phyloP scores from a whole-genome alignment of 2,113 vertebrate species.

The Callorhinus ursinus region DNA sequence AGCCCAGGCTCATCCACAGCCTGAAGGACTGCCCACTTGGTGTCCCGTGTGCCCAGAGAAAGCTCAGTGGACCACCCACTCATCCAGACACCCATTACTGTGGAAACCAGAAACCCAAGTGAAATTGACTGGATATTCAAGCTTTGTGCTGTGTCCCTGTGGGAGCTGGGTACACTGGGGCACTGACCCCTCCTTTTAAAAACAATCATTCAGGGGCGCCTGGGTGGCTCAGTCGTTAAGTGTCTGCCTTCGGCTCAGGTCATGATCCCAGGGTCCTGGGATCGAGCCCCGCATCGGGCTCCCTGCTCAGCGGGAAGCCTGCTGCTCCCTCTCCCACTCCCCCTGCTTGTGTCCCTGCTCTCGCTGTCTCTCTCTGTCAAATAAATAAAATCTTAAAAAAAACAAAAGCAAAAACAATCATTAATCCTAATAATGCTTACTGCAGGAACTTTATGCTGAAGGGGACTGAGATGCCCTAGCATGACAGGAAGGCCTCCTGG shows the following conservation, averaged over 20 bases:
- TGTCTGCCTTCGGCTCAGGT: background rate
- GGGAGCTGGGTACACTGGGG: background rate
- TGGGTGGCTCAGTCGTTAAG: background rate
- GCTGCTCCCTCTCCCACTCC: background rate
- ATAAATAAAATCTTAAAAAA: background rate
- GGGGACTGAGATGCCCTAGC: background rate
- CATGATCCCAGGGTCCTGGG: background rate
- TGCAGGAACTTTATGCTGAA: background rate
- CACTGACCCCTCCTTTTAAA: background rate
- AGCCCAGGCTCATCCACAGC: background rate
- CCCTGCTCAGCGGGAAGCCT: background rate
- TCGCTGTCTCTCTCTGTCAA: background rate
- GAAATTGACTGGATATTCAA: background rate
- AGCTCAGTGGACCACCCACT: background rate
- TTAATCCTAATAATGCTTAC: background rate
- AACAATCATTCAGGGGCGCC: background rate
- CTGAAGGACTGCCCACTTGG: background rate
- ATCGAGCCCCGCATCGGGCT: background rate
- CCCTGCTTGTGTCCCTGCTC: too few relatives aligned
- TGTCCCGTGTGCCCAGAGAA: background rate
- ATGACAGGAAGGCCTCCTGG: background rate
- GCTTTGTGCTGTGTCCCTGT: background rate
- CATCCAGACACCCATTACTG: background rate
- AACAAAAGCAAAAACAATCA: too few relatives aligned
- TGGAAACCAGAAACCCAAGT: background rate